Base-by-base conservation (phyloP, 2,113 vertebrate species). In the Bettongia penicillata region DNA sequence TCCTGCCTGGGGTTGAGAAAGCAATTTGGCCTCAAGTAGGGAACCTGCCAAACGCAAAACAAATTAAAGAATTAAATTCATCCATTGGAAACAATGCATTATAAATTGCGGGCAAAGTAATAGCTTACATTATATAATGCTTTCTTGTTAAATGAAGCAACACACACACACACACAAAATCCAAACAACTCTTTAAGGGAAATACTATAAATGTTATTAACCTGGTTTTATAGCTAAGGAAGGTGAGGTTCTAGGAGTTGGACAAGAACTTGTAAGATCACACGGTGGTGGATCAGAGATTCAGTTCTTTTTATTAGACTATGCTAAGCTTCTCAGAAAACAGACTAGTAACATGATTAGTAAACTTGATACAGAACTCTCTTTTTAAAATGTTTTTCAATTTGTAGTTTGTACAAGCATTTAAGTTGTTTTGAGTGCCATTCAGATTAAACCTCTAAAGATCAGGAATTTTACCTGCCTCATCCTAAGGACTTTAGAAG, bases 401-500 rank as follows among this genome's bases (percentile, higher is more conserved):
- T 48, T 55, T 61, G 0, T 92, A 93, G 37, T 43, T 92, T 91
- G 24, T 90, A 37, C 55, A 53, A 92, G 47, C 47, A 48, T 84
- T 93, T 92, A 96, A 96, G 92, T 51, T 47, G 1, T 68, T 95
- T 95, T 31, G 90, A n/a, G 50, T 37, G 92, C 91, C 31, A 89
- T 89, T 95, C 89, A 91, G 92, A 37, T 47, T 23, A n/a, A 94
- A 90, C 47, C 24, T 92, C 49, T 90, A 50, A 96, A 92, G 51
- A 93, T 51, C 89, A 50, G 94, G 90, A 53, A 31, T 68, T 93
- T 93, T 89, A 50, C 49, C 52, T 94, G 43, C 52, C 8, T 90
- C 28, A 91, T 95, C 55, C 52, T 89, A 90, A 61, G 91, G 93
- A 95, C 61, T 97, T 97, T 95, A 91, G 93, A 51, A 61, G 50